phyloP scores from a whole-genome alignment of 1,140 invertebrate species.

The Drosophila melanica region DNA sequence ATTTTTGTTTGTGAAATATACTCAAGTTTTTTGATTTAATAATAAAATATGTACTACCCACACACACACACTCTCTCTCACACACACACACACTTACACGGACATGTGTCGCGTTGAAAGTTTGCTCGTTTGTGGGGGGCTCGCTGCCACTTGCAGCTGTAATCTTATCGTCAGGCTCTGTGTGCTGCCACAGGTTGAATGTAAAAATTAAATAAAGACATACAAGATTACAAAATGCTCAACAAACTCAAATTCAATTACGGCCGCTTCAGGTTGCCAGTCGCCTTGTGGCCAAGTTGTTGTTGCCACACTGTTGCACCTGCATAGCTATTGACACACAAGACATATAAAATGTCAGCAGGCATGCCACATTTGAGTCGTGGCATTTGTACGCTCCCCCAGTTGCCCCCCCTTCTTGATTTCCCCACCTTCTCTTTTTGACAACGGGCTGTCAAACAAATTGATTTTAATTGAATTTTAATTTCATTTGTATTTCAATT shows the following conservation, averaged over 20 bases:
- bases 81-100: not conserved
- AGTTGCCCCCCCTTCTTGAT: too few species aligned
- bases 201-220: conserved; percentile 66
- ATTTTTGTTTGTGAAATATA: conserved; percentile 66
- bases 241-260: conserved; percentile 58
- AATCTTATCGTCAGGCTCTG: conserved; percentile 66
- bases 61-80: not conserved
- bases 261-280: conserved; percentile 48
- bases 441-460: not conserved
- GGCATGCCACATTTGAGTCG: too few species aligned
- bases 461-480: conserved; percentile 44
- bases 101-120: conserved; percentile 15
- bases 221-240: conserved; percentile 56
- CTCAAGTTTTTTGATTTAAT: conserved; percentile 80
- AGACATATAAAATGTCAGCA: too few species aligned
- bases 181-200: conserved; percentile 42
- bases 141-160: conserved; percentile 43
- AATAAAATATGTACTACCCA: conserved; percentile 65
- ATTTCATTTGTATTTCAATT: conserved; percentile 35
- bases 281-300: conserved; percentile 8
- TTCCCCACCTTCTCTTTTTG: too few species aligned
- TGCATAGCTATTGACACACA: not conserved
- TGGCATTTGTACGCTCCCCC: too few species aligned
- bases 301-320: conserved; percentile 16
- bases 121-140: conserved; percentile 7